Percentiles rank a stretch among this genome's conserved stretches.
phyloP scores from a whole-genome alignment of 2,113 vertebrate species.

The Rhineura floridana region DNA sequence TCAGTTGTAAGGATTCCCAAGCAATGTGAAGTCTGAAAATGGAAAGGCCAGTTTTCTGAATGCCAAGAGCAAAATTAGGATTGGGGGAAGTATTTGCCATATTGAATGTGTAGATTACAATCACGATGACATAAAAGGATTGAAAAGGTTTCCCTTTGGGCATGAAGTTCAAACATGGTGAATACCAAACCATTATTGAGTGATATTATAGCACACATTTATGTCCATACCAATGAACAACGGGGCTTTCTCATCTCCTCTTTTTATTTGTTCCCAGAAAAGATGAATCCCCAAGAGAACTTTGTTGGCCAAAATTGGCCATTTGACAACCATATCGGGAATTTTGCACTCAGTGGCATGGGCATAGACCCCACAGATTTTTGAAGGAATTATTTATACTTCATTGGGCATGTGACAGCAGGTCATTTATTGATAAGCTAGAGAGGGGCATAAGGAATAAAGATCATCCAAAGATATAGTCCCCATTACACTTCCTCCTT shows the following conservation, averaged over 20 bases:
- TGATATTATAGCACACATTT: neutral
- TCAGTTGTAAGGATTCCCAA: slow-evolving; percentile 60
- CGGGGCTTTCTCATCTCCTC: neutral
- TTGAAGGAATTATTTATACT: neutral
- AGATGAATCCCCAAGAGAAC: too few species aligned
- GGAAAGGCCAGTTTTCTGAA: slow-evolving; percentile 65
- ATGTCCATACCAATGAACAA: neutral
- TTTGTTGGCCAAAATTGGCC: neutral
- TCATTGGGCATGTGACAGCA: neutral
- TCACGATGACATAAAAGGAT: slow-evolving; percentile 46
- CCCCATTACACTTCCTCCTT: too few species aligned
- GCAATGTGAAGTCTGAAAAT: slow-evolving; percentile 63
- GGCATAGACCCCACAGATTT: neutral
- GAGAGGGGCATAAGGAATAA: neutral
- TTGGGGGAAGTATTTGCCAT: slow-evolving; percentile 61
- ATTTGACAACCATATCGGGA: neutral
- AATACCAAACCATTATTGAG: slow-evolving; percentile 30
- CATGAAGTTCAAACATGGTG: slow-evolving; percentile 28
- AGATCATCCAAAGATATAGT: too few species aligned
- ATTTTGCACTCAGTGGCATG: too few species aligned
- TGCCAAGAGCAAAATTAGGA: slow-evolving; percentile 63
- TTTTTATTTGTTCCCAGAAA: neutral
- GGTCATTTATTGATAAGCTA: too few species aligned
- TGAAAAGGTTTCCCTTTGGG: slow-evolving; percentile 53
- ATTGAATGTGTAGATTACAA: slow-evolving; percentile 64